Conservation (phyloP, 2,797 vertebrate genomes). For the Taeniopygia guttata region DNA sequence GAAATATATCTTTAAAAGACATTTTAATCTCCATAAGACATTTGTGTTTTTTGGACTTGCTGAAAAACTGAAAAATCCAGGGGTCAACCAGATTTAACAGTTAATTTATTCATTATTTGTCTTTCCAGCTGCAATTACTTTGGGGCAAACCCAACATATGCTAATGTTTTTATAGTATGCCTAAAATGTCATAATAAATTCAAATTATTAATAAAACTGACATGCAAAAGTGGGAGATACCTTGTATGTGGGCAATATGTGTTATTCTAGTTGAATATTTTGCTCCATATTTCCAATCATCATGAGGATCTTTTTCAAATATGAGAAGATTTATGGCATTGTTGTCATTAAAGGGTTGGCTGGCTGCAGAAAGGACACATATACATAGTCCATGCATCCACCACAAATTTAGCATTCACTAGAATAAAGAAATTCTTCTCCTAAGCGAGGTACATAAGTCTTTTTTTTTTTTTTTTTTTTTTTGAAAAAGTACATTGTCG, state of each 20-base stretch:
- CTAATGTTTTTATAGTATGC: background rate
- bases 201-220: slow-evolving; percentile 14
- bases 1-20: background rate
- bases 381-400: background rate
- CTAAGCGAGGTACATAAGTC: background rate
- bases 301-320: background rate
- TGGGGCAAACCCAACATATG: background rate
- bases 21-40: background rate
- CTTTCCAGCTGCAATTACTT: slow-evolving; percentile 19
- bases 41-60: background rate
- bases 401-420: background rate
- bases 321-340: background rate
- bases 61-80: slow-evolving; percentile 7
- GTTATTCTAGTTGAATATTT: background rate
- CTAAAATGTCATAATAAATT: background rate
- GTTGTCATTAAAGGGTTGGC: background rate
- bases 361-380: background rate
- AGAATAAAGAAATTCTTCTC: background rate
- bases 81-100: background rate
- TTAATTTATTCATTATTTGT: slow-evolving; percentile 11
- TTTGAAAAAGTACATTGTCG: background rate
- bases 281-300: background rate
- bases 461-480: background rate
- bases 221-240: background rate
- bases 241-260: background rate